phyloP scores from a whole-genome alignment of 2,113 vertebrate genomes.

The Pollachius pollachius region DNA sequence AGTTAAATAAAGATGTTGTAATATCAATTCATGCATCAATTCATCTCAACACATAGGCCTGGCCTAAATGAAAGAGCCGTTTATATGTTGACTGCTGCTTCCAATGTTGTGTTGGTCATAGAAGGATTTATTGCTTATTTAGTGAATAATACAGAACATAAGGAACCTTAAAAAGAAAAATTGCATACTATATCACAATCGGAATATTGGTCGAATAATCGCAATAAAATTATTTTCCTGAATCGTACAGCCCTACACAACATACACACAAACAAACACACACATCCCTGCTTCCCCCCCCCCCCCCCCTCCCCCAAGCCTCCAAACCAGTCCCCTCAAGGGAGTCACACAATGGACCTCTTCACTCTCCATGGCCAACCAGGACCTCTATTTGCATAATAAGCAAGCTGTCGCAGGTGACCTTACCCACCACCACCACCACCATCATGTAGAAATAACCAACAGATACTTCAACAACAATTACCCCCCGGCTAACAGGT shows the following conservation, averaged over 20 bases:
- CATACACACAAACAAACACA: slow-evolving; percentile 7
- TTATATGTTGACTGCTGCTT: too few relatives aligned
- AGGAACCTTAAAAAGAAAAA: too few relatives aligned
- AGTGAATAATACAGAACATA: too few relatives aligned
- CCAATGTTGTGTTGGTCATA: too few relatives aligned
- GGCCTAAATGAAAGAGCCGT: too few relatives aligned
- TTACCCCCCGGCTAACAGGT: background rate
- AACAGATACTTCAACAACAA: slow-evolving; percentile 12
- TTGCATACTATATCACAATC: too few relatives aligned
- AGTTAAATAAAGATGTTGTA: too few relatives aligned
- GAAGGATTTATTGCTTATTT: too few relatives aligned
- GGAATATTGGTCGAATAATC: too few relatives aligned
- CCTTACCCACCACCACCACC: slow-evolving; percentile 5
- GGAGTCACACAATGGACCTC: slow-evolving; percentile 56
- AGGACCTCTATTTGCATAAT: slow-evolving; percentile 54
- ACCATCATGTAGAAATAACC: background rate
- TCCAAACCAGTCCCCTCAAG: background rate
- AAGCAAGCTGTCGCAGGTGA: slow-evolving; percentile 44
- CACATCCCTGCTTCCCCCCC: slow-evolving; percentile 24
- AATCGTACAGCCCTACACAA: background rate
- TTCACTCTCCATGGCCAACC: slow-evolving; percentile 36
- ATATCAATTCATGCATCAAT: too few relatives aligned
- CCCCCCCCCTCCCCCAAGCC: slow-evolving; percentile 14
- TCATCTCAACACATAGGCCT: too few relatives aligned
- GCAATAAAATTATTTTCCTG: too few relatives aligned